Evolutionary conservation across 2,888 invertebrate species (phyloP).

Genomic region (Patella caerulea): DNA sequence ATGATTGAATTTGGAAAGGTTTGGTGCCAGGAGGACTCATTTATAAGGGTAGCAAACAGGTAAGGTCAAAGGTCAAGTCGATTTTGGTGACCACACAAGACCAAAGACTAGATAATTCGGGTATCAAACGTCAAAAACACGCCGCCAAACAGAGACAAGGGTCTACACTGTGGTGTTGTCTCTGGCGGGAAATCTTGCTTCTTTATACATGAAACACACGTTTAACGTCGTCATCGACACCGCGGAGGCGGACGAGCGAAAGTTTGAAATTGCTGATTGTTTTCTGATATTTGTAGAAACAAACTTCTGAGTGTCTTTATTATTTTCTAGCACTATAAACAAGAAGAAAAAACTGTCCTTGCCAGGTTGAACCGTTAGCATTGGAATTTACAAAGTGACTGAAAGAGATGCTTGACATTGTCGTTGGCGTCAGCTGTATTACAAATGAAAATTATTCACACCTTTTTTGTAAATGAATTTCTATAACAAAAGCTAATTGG

Average conservation of each 20-base stretch:
- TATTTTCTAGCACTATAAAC: not conserved
- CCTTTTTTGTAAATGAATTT: conserved; percentile 9
- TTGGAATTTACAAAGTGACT: conserved; percentile 8
- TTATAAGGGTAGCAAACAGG: no score
- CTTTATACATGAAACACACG: not conserved
- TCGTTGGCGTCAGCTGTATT: conserved; percentile 4
- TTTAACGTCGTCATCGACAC: conserved; percentile 4
- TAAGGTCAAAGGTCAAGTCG: not conserved
- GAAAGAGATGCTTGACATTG: conserved; percentile 1
- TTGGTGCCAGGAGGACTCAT: not conserved
- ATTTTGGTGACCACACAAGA: not conserved
- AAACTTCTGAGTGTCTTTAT: conserved; percentile 7
- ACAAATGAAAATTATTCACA: conserved; percentile 10
- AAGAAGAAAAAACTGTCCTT: not conserved
- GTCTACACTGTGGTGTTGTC: not conserved
- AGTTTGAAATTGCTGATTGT: conserved; percentile 11
- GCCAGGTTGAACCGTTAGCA: not conserved
- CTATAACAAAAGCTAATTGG: conserved; percentile 10
- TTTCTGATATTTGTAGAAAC: conserved; percentile 9
- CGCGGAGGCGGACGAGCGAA: not conserved
- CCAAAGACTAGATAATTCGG: not conserved
- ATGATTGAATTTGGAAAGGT: not conserved
- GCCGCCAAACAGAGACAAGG: not conserved
- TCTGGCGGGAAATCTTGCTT: not conserved
- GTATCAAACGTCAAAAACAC: not conserved